A percentile compares a stretch with the other conserved stretches of the same genome.
Conservation (phyloP, 35 echinoderm and acorn worm species). For the Patiria miniata region DNA sequence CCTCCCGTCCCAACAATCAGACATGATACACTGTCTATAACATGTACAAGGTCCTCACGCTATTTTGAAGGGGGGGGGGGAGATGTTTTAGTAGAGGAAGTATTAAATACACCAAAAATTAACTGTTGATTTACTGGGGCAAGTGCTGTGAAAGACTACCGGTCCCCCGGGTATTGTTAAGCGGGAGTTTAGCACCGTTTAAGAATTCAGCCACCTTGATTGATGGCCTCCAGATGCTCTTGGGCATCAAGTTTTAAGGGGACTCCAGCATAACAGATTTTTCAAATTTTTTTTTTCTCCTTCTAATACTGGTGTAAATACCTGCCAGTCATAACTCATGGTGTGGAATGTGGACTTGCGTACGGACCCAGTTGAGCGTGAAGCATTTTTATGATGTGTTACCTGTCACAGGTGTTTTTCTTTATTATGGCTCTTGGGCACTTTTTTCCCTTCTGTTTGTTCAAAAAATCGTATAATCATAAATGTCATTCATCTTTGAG, state of each 20-base stretch:
- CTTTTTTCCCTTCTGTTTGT: too few relatives aligned
- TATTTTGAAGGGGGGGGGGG: too few relatives aligned
- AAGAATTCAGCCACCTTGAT: not conserved
- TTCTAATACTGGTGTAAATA: slow-evolving; percentile 1
- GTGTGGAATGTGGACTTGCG: slow-evolving; percentile 5
- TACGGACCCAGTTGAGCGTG: not conserved
- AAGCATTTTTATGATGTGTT: slow-evolving; percentile 29
- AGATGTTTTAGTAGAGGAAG: not conserved
- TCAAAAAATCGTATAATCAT: too few relatives aligned
- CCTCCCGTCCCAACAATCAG: too few relatives aligned
- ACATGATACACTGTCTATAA: too few relatives aligned
- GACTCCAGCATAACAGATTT: not conserved
- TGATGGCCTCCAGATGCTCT: not conserved
- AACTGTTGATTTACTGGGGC: slow-evolving; percentile 14
- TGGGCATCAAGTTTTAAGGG: not conserved
- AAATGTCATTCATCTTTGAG: too few relatives aligned
- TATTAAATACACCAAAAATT: slow-evolving; percentile 9
- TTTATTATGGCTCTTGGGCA: not conserved
- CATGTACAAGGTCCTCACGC: too few relatives aligned
- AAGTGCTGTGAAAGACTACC: not conserved
- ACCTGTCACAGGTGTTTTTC: slow-evolving; percentile 7
- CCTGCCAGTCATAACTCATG: not conserved
- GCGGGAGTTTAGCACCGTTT: not conserved
- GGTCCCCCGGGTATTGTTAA: not conserved
- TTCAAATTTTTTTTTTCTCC: too few relatives aligned